Evolutionary conservation across 2,797 vertebrate genomes (phyloP).

Genomic region (Pterois miles): DNA sequence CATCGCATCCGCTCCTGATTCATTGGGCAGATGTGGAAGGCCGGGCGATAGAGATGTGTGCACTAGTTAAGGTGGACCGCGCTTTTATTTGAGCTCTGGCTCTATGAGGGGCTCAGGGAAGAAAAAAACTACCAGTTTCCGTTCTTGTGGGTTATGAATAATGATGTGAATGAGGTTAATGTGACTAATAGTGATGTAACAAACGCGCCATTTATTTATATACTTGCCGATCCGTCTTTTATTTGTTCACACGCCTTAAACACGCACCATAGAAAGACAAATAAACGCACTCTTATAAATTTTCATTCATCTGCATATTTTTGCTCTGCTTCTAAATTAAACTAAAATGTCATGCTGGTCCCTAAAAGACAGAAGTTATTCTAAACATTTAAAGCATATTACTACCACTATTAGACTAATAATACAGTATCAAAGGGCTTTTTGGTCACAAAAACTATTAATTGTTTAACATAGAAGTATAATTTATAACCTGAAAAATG

Average conservation of each 20-base stretch:
- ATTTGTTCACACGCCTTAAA: background rate
- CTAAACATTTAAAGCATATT: too few relatives aligned
- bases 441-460: background rate
- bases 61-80: conserved; percentile 83
- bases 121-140: conserved; percentile 48
- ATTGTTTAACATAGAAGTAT: background rate
- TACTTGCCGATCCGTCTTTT: conserved; percentile 2
- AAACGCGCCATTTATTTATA: conserved; percentile 23
- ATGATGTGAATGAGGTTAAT: conserved; percentile 50
- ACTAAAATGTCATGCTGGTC: too few relatives aligned
- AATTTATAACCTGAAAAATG: background rate
- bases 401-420: too few relatives aligned
- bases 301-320: background rate
- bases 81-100: background rate
- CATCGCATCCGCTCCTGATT: conserved; percentile 85
- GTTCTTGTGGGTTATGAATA: conserved; percentile 64
- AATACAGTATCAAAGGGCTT: too few relatives aligned
- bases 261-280: background rate
- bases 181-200: conserved; percentile 56
- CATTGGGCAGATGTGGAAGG: conserved; percentile 84
- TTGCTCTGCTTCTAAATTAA: background rate
- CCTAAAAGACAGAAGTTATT: background rate
- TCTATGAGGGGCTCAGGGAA: conserved; percentile 13
- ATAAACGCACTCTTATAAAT: background rate
- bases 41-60: conserved; percentile 74